Evolutionary conservation across 2,113 vertebrate species (phyloP), one percentile per base, ranked within the genome.

Genomic region (Epinephelus cyanopodus): DNA sequence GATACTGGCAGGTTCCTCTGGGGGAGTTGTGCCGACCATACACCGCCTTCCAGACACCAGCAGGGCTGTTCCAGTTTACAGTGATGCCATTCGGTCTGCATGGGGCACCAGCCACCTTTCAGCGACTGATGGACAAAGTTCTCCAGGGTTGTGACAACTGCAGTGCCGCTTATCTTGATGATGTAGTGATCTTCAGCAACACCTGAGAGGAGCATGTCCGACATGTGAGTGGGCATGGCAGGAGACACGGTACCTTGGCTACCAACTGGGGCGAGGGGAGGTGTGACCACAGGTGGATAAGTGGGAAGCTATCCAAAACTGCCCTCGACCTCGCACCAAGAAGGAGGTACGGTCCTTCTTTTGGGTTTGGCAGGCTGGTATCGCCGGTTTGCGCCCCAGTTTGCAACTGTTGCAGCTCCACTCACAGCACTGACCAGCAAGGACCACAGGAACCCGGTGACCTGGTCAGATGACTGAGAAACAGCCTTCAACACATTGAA

Each of bases 261-360:
- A 60, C 17, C 71, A 29, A 15, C 13, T 83, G 37, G 80, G 54
- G 13, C 0, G 27, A 63, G 42, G 7, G 2, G 21, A 81, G 25
- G 56, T 87, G 2, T 29, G 0, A 0, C 77, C 57, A 0, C 73
- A 81, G 13, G 39, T 84, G 27, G 68, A 84, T 21, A 84, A 81
- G 7, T 42, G 74, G 4, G 60, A 72, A 27, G 81, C 27, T 27
- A 27, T 27, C 27, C 27, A 27, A 27, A 27, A 27, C 27, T 27
- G 27, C 27, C 27, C 27, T 27, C 27, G 27, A 27, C 27, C 27
- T 2, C 27, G 27, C 27, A 27, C 27, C 27, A 27, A 27, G 27
- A 27, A 27, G 27, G 27, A 27, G 27, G 27, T 27, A 27, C 27
- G 27, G 27, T 27, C 27, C 2, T 27, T 27, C 27, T 27, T 27